A percentile compares a stretch with the other conserved stretches of the same genome.
phyloP scores from a whole-genome alignment of 2,888 invertebrate species.

The Pandemis corylana region DNA sequence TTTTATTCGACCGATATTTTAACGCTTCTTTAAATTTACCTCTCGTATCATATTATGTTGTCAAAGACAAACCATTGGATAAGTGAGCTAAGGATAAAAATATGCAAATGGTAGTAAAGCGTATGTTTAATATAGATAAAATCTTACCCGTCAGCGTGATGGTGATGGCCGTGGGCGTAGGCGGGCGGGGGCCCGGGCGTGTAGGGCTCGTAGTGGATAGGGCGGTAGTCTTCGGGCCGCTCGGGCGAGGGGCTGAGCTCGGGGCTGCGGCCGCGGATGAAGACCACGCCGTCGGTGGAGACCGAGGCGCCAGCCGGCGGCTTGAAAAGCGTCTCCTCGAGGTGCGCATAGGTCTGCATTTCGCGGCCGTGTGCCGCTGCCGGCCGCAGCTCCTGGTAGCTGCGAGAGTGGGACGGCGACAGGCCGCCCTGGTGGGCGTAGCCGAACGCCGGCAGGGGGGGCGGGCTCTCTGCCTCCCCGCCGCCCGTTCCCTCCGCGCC shows the following conservation, averaged over 20 bases:
- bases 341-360: conserved; percentile 78
- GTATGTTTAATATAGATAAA: background rate
- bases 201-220: conserved; percentile 72
- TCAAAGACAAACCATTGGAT: too few species aligned
- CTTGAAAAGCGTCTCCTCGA: conserved; percentile 70
- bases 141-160: conserved; percentile 72
- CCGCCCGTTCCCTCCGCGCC: conserved; percentile 45
- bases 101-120: background rate
- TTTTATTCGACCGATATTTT: too few species aligned
- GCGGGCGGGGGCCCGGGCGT: conserved; percentile 61
- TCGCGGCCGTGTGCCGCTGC: conserved; percentile 72
- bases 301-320: conserved; percentile 51
- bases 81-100: background rate
- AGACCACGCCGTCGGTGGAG: conserved; percentile 64
- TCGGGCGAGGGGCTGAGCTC: conserved; percentile 67
- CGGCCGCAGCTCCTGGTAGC: conserved; percentile 81
- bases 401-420: conserved; percentile 76
- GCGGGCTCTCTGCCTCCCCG: conserved; percentile 69
- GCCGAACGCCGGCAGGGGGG: conserved; percentile 69
- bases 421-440: conserved; percentile 69
- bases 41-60: too few species aligned
- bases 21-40: too few species aligned
- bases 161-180: conserved; percentile 68
- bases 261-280: conserved; percentile 70
- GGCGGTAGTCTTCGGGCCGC: conserved; percentile 71